Base-by-base conservation (phyloP, 2,888 invertebrate genomes). In the Lepidochitona cinerea region DNA sequence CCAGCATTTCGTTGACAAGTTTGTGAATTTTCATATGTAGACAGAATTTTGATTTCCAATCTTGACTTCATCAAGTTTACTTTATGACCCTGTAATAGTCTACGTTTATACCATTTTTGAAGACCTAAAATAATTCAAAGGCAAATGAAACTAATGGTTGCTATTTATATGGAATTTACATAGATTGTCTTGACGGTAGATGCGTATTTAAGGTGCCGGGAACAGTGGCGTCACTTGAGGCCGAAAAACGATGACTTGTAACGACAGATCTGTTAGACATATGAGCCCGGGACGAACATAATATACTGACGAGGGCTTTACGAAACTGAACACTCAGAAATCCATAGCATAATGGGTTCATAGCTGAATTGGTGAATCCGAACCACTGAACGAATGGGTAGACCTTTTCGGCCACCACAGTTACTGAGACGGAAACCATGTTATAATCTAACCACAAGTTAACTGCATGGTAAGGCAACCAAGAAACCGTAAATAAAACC, bases 401-500 rank as follows among this genome's bases (percentile, higher is more conserved):
- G 12, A 85, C 72, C 65, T 83, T 77, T 35, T 71, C 74, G 35
- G 73, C 49, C 14, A 81, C 77, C 23, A 33, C 35, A 29, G 37
- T 64, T 1, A 74, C 75, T 37, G 72, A 49, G 7, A 14, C 14
- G 26, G 72, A 67, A 12, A 68, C 70, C 9, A 79, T 68, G 72
- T 85, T 84, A 65, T 83, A 83, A 68, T 87, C 85, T 35, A 86
- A 67, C 86, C 85, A 87, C 49, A 85, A 80, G 73, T 85, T 83
- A 12, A 85, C 81, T 29, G 83, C 78, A 65, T 87, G 85, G 74
- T 85, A 87, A 7, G 87, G 87, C 37, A 87, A 65, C 87, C 86
- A 87, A 49, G 83, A 85, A 23, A 83, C 67, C 1, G 81, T 83
- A 70, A 87, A 87, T 1, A 84, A 73, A 9, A 78, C 70, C 4